Evolutionary conservation across 2,113 vertebrate genomes (phyloP), one percentile per base, ranked within the genome.

Genomic region (Circaetus gallicus): DNA sequence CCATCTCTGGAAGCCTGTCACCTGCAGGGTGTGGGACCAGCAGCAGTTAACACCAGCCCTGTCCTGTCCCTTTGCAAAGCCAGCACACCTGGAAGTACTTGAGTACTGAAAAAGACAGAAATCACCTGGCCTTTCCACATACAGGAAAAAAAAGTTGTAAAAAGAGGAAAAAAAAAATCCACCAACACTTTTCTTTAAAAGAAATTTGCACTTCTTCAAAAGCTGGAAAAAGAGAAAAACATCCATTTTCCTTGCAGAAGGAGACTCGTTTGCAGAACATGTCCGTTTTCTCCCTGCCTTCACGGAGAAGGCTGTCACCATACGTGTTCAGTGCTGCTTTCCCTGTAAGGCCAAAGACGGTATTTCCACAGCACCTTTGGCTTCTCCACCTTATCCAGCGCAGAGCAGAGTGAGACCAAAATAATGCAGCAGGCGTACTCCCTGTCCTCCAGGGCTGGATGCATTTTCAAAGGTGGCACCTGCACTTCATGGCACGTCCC

Each of bases 351-450:
- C 38, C 8, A 3, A 43, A 69, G 24, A 43, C 6, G 21, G 34
- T 13, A 2, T 63, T 76, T 85, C 69, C 67, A 74, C 36, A 55
- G 26, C 32, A 13, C 28, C 47, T 81, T 34, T 62, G 43, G 18
- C 43, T 72, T 69, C 67, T 72, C 25, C 47, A 19, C 21, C 59
- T 61, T 18, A 49, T 17, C 56, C 20, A 66, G 32, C 1, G 4
- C 77, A 86, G 49, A 52, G 26, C 42, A 63, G 62, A 40, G 14
- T 2, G 10, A 74, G 9, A 26, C 8, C 32, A 26, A 72, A 66
- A 34, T 9, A 36, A 22, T 0, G 13, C n/a, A 82, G 83, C 47
- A 61, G n/a, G 13, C 3, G 0, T 21, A 32, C 56, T 40, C 29
- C 20, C 26, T 31, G 26, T 58, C 10, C 18, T 42, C 36, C 24